phyloP scores from a whole-genome alignment of 37 sponge, comb jelly and placozoan genomes.

The Aphrocallistes beatrix region DNA sequence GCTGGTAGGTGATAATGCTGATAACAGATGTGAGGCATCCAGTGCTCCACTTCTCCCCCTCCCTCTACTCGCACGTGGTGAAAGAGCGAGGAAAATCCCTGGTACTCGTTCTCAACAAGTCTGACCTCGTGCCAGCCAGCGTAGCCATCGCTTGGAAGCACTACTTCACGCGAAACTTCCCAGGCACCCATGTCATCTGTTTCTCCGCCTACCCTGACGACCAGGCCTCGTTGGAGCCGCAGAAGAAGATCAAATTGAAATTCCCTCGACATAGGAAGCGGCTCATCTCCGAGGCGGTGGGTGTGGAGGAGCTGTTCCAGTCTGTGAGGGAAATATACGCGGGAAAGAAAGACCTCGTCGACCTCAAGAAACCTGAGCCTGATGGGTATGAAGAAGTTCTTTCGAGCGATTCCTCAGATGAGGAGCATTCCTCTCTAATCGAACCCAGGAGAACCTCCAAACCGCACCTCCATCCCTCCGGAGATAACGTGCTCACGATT shows the following conservation, averaged over 20 bases:
- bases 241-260: slow-evolving; percentile 10
- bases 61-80: slow-evolving; percentile 55
- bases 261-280: background rate
- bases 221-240: slow-evolving; percentile 23
- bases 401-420: background rate
- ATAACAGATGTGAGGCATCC: slow-evolving; percentile 73
- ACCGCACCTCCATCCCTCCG: background rate
- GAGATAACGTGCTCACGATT: slow-evolving; percentile 47
- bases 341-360: background rate
- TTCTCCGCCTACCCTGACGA: slow-evolving; percentile 73
- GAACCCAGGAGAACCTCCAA: background rate
- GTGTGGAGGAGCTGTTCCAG: slow-evolving; percentile 13
- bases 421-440: background rate
- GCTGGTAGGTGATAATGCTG: slow-evolving; percentile 39
- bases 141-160: slow-evolving; percentile 88
- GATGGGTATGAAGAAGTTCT: background rate
- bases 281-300: background rate
- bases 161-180: slow-evolving; percentile 68
- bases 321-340: background rate
- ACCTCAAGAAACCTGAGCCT: background rate
- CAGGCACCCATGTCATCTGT: slow-evolving; percentile 67
- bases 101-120: slow-evolving; percentile 84
- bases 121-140: slow-evolving; percentile 83
- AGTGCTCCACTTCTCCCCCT: slow-evolving; percentile 76
- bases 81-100: slow-evolving; percentile 51